phyloP scores from a whole-genome alignment of 92 coral and sea anemone species.

The Pocillopora grandis region DNA sequence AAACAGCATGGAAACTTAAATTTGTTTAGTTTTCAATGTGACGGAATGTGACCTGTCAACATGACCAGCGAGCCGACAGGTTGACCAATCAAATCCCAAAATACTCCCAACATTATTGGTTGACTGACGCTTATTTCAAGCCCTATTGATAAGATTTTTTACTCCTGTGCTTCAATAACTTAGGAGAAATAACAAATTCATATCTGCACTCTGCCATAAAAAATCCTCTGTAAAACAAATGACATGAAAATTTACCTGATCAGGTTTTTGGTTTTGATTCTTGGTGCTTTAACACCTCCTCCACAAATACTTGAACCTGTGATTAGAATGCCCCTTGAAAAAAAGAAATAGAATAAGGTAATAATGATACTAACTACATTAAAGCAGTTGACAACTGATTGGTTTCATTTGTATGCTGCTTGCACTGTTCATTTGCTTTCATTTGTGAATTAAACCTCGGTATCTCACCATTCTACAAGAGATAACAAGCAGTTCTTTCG shows the following conservation, averaged over 20 bases:
- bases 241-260: constrained; percentile 52
- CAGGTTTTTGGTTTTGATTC: constrained; percentile 94
- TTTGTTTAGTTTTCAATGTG: not conserved
- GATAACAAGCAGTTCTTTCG: not conserved
- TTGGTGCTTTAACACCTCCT: constrained; percentile 98
- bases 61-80: no score
- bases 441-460: not conserved
- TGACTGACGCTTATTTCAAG: not conserved
- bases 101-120: not conserved
- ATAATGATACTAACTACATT: constrained; percentile 2
- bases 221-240: not conserved
- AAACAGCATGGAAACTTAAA: not conserved
- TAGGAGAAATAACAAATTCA: no score
- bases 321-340: constrained; percentile 84
- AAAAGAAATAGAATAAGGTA: not conserved
- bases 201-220: no score
- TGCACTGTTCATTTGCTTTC: not conserved
- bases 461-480: not conserved
- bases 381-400: no score
- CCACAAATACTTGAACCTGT: constrained; percentile 99
- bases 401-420: not conserved
- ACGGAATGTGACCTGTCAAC: not conserved
- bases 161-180: no score
- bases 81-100: not conserved
- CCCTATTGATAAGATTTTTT: not conserved